A percentile compares a stretch with the other conserved stretches of the same genome.
Conservation (phyloP, 2,113 vertebrate genomes). For the Melanocharis versteri region DNA sequence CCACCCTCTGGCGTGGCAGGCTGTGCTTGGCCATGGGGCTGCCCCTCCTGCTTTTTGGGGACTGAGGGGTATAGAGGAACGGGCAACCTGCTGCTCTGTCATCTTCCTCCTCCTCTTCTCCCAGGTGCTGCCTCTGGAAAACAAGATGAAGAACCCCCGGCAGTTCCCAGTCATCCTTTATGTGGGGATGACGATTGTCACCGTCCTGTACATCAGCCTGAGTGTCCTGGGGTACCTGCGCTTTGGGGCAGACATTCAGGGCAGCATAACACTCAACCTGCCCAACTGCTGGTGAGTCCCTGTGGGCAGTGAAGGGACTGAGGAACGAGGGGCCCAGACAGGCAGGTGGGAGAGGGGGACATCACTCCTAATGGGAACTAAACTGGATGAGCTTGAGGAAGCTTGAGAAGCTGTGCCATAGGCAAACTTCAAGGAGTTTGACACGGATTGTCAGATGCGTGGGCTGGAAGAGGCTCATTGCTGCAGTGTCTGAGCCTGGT, state of each 20-base stretch:
- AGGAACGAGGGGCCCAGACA: neutral
- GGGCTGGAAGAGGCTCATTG: neutral
- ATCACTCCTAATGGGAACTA: neutral
- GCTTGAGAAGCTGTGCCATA: neutral
- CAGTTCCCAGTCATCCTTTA: constrained; percentile 84
- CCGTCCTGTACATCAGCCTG: constrained; percentile 86
- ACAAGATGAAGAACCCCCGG: constrained; percentile 91
- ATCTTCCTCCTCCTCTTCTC: neutral
- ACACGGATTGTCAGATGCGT: neutral
- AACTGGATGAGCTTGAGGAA: neutral
- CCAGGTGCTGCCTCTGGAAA: constrained; percentile 94
- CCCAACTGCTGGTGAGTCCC: constrained; percentile 92
- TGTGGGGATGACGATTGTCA: constrained; percentile 87
- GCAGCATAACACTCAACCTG: constrained; percentile 93
- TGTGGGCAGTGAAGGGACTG: neutral
- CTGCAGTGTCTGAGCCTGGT: neutral
- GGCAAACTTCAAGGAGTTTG: neutral
- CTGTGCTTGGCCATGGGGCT: neutral
- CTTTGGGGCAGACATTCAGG: constrained; percentile 80
- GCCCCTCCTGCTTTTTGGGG: neutral
- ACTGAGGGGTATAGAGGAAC: neutral
- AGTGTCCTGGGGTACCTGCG: constrained; percentile 88
- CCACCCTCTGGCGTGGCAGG: neutral
- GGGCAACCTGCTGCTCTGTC: neutral
- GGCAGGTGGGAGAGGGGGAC: neutral